Conservation (phyloP, 2,888 invertebrate genomes). For the Hoplodrina ambigua region DNA sequence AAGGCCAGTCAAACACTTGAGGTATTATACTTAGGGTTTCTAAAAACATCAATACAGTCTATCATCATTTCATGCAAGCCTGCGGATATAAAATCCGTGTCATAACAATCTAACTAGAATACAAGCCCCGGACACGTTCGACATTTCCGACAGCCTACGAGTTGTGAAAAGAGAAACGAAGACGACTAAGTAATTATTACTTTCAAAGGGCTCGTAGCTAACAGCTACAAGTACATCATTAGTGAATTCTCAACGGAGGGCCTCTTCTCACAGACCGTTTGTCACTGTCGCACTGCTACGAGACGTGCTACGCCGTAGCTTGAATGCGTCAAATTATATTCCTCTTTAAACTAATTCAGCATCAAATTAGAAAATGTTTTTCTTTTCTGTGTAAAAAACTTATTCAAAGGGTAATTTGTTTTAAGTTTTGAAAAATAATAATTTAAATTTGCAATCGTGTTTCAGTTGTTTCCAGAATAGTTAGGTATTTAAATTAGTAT, state of each 20-base stretch:
- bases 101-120: constrained; percentile 19
- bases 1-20: no score
- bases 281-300: constrained; percentile 52
- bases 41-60: no score
- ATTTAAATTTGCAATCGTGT: constrained; percentile 13
- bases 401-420: constrained; percentile 7
- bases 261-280: constrained; percentile 44
- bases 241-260: constrained; percentile 48
- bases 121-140: constrained; percentile 40
- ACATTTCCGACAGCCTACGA: constrained; percentile 35
- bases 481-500: not conserved
- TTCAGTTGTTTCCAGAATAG: not conserved
- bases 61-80: not conserved
- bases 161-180: constrained; percentile 51
- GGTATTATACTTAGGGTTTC: no score
- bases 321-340: constrained; percentile 48
- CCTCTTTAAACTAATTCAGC: constrained; percentile 30
- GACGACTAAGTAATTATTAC: constrained; percentile 56
- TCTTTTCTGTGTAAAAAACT: not conserved
- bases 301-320: constrained; percentile 46
- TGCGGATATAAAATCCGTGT: not conserved
- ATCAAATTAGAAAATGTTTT: constrained; percentile 33
- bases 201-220: constrained; percentile 36
- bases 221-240: constrained; percentile 56
- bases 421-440: constrained; percentile 8